A percentile compares a stretch with the other conserved stretches of the same genome.
These are phyloP conservation scores for Hartigia nigra DNA, from an alignment of 2,888 invertebrate species.

Conservation along the genomic window DNA sequence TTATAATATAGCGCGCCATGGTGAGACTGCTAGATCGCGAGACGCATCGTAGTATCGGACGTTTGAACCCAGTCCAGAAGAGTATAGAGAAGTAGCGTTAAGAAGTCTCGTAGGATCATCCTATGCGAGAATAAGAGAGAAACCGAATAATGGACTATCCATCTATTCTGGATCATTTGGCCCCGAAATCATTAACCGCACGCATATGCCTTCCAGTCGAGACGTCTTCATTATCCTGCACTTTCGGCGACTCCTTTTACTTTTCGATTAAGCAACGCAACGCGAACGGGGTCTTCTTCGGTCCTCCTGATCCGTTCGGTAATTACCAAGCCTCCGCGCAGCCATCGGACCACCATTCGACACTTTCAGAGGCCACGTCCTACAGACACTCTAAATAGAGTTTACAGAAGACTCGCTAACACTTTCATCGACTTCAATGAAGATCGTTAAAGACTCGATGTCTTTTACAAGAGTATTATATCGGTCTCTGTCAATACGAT, in stretches of 20 bases:
- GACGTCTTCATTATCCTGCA: conserved; percentile 37
- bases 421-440: not conserved
- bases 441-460: not conserved
- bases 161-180: conserved; percentile 40
- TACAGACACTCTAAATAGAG: not conserved
- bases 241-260: conserved; percentile 35
- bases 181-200: conserved; percentile 39
- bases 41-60: not conserved
- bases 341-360: not conserved
- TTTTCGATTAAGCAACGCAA: conserved; percentile 31
- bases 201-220: conserved; percentile 30
- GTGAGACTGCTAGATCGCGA: not conserved
- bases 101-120: not conserved
- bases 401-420: not conserved
- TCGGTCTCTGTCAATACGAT: not conserved
- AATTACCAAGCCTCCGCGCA: not conserved
- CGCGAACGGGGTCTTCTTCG: not conserved
- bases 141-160: conserved; percentile 33
- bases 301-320: not conserved
- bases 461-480: not conserved
- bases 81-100: not conserved
- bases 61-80: not conserved
- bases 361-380: not conserved
- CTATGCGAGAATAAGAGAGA: not conserved
- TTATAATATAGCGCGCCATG: not conserved